A percentile compares a stretch with the other conserved stretches of the same genome.
phyloP scores from a whole-genome alignment of 2,113 vertebrate genomes.

The Cyprinus carpio region DNA sequence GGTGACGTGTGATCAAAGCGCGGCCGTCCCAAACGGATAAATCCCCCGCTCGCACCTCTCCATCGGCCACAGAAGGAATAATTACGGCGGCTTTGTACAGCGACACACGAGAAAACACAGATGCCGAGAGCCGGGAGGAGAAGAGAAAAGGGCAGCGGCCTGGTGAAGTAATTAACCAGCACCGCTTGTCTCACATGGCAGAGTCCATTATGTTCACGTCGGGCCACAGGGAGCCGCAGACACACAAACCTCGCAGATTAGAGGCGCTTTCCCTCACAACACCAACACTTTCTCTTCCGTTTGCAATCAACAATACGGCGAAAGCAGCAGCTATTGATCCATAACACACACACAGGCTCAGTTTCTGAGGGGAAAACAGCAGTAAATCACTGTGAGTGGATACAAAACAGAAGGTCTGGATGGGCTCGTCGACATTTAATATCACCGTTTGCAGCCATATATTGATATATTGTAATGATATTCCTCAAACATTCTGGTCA shows the following conservation, averaged over 20 bases:
- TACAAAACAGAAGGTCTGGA: neutral
- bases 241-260: constrained; percentile 4
- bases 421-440: neutral
- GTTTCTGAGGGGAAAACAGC: constrained; percentile 11
- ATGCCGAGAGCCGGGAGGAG: neutral
- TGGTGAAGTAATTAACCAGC: constrained; percentile 14
- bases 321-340: constrained; percentile 2
- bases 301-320: neutral
- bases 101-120: neutral
- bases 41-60: constrained; percentile 53
- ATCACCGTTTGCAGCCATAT: neutral
- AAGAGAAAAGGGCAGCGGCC: constrained; percentile 27
- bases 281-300: neutral
- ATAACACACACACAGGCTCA: neutral
- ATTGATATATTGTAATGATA: neutral
- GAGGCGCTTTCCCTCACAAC: neutral
- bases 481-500: neutral
- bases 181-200: constrained; percentile 22
- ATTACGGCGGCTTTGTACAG: constrained; percentile 41
- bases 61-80: constrained; percentile 55
- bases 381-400: constrained; percentile 16
- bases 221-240: neutral
- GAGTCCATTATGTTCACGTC: constrained; percentile 12
- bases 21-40: constrained; percentile 8
- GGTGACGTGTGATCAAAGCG: constrained; percentile 68